Conservation (phyloP, 2,797 vertebrate species). For the Catamblyrhynchus diadema region DNA sequence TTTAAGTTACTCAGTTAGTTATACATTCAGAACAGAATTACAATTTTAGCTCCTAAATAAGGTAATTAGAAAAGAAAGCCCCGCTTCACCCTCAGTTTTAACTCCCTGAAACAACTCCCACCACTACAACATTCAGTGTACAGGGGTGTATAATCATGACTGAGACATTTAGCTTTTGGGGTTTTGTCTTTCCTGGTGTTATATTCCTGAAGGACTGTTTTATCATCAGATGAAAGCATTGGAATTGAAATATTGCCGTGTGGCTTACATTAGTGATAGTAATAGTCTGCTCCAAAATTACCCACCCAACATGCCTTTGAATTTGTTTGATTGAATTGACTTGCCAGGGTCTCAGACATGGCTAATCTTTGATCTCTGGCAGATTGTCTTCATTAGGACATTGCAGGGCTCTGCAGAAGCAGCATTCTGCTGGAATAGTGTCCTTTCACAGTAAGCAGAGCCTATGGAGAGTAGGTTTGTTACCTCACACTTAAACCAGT, state of each 20-base stretch:
- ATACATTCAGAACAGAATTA: background rate
- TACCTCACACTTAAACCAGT: background rate
- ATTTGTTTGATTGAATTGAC: slow-evolving; percentile 43
- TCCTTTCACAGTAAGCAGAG: background rate
- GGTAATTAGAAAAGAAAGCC: background rate
- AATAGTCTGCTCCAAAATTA: slow-evolving; percentile 46
- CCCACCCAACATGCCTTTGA: slow-evolving; percentile 50
- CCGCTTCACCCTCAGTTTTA: background rate
- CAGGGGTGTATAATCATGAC: background rate
- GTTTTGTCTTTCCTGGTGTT: slow-evolving; percentile 18
- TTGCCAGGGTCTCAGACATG: background rate
- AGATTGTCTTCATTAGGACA: slow-evolving; percentile 32
- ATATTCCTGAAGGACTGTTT: slow-evolving; percentile 4
- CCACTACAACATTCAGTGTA: background rate
- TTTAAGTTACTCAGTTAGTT: slow-evolving; percentile 33
- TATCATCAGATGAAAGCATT: slow-evolving; percentile 46
- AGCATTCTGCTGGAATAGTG: background rate
- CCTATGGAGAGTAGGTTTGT: background rate
- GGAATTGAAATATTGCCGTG: slow-evolving; percentile 20
- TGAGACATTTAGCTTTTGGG: background rate
- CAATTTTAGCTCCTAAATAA: slow-evolving; percentile 14
- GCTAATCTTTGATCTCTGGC: slow-evolving; percentile 40
- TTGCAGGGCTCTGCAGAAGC: background rate
- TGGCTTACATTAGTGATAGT: slow-evolving; percentile 62
- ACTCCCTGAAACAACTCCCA: background rate